Conservation (phyloP, 1,140 invertebrate genomes). For the Drosophila tristis region DNA sequence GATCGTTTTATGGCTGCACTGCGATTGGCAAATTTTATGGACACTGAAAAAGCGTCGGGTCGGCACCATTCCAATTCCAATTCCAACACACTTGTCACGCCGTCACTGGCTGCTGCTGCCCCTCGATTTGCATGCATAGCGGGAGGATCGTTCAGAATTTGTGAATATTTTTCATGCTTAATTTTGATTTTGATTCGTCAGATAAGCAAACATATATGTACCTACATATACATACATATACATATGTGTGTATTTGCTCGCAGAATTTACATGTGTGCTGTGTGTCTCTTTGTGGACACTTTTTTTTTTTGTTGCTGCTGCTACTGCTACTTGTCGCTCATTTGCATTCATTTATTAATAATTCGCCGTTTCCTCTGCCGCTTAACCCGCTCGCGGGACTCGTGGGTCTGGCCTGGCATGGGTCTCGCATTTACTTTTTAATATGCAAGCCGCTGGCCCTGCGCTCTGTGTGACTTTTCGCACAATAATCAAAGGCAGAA, state of each 20-base stretch:
- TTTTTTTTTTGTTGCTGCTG: background rate
- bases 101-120: no score
- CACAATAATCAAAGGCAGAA: conserved; percentile 74
- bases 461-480: conserved; percentile 78
- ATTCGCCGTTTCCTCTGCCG: conserved; percentile 34
- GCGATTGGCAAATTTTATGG: no score
- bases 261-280: no score
- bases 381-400: conserved; percentile 2
- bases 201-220: background rate
- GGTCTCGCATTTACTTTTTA: conserved; percentile 37
- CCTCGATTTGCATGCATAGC: conserved; percentile 46
- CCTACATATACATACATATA: background rate
- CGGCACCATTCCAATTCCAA: background rate
- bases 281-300: conserved; percentile 25
- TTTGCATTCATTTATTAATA: conserved; percentile 78
- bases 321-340: conserved; percentile 46
- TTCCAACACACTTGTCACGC: conserved; percentile 64
- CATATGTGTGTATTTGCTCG: background rate
- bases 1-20: no score
- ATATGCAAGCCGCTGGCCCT: conserved; percentile 72
- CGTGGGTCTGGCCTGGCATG: background rate
- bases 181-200: conserved; percentile 62
- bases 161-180: conserved; percentile 28
- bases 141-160: conserved; percentile 14
- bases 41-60: no score